Base-by-base conservation (phyloP, 2,888 invertebrate genomes). In the Drosophila multiciliata region DNA sequence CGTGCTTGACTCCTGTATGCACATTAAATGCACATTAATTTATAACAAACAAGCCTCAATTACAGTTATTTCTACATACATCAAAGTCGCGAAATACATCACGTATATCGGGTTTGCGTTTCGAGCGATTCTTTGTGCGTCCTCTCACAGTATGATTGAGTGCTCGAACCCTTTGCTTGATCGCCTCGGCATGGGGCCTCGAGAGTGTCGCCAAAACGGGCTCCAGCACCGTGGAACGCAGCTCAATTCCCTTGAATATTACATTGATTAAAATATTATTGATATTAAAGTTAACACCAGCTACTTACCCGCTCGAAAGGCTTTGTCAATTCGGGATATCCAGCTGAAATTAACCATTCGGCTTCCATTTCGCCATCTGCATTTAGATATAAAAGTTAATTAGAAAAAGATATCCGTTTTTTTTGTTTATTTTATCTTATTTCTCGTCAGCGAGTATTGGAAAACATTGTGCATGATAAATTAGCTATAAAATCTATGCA, bases 21-120 rank as follows among this genome's bases (percentile, higher is more conserved):
- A 38, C 11, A 55, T 45, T 45, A 42, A 42, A 42, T 20, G 42
- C n/a, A 20, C 1, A 29, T 50, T 12, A 26, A 38, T 23, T 45
- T 23, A 45, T 23, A 45, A 15, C 7, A 45, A 45, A 15, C 15
- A 45, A 15, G 8, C 15, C 45, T 23, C 45, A 45, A 45, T 15
- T 45, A 23, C 45, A 15, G 15, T 23, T 20, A 45, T 1, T 23
- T 17, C 26, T 49, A 82, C 93, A 93, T 90, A 97, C 97, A 95
- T 97, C 97, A 78, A 96, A 94, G 93, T 97, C 97, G 92, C 96
- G 95, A 90, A 97, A 96, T 59, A 97, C 96, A 93, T 97, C 97
- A 83, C 97, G 93, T 71, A 97, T 96, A 91, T 97, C 97, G 17
- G 96, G 96, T 87, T 96, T 96, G 71, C 95, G 95, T n/a, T 95